Evolutionary conservation across 2,888 invertebrate species (phyloP).

Genomic region (Cybosia mesomella): DNA sequence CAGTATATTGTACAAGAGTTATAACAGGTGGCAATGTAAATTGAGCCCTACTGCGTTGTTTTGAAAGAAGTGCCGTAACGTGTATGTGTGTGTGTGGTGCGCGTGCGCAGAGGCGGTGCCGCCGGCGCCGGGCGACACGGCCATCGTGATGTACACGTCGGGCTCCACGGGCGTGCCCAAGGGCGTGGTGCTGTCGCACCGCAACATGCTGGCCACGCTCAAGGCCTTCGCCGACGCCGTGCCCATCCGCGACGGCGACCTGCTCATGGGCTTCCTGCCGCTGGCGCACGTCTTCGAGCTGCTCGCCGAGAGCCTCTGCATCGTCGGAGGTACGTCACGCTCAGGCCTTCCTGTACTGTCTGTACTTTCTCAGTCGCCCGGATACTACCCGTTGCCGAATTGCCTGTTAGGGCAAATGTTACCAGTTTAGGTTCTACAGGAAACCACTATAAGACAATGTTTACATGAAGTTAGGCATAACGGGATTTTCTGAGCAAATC

Average conservation of each 20-base stretch:
- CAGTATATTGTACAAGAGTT: no score
- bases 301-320: slow-evolving; percentile 95
- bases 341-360: neutral
- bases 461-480: no score
- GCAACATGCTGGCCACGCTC: slow-evolving; percentile 93
- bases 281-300: slow-evolving; percentile 99
- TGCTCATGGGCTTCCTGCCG: slow-evolving; percentile 98
- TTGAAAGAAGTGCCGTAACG: no score
- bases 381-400: no score
- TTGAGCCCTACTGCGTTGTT: no score
- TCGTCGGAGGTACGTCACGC: slow-evolving; percentile 89
- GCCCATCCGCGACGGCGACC: slow-evolving; percentile 90
- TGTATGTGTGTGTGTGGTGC: neutral
- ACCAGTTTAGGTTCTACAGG: no score
- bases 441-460: no score
- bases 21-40: no score
- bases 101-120: slow-evolving; percentile 81
- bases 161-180: slow-evolving; percentile 98
- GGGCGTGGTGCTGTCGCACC: slow-evolving; percentile 94
- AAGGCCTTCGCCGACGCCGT: slow-evolving; percentile 93
- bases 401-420: no score
- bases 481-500: no score
- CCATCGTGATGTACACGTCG: slow-evolving; percentile 99
- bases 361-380: no score
- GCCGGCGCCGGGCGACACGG: slow-evolving; percentile 92